These are phyloP conservation scores for Montipora capitata DNA, from an alignment of 92 coral and sea anemone species.

Conservation along the genomic window DNA sequence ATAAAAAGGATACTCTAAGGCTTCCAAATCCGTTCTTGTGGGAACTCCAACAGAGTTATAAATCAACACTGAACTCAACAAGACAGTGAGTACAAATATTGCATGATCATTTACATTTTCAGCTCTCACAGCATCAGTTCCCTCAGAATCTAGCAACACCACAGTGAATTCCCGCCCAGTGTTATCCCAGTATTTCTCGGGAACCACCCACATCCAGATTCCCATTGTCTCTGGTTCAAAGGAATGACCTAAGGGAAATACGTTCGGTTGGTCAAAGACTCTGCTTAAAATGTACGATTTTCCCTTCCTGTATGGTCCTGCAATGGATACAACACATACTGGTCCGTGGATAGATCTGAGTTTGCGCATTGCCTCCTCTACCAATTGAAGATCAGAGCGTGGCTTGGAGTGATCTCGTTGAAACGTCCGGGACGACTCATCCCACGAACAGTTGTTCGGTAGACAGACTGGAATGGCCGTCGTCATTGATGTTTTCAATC, in stretches of 20 bases:
- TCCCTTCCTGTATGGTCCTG: constrained; percentile 87
- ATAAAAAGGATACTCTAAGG: constrained; percentile 76
- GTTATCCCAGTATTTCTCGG: constrained; percentile 60
- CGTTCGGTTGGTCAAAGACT: constrained; percentile 79
- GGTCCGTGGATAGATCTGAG: constrained; percentile 73
- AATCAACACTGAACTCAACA: constrained; percentile 82
- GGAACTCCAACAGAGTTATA: constrained; percentile 88
- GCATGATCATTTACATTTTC: constrained; percentile 72
- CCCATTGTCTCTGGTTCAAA: constrained; percentile 91
- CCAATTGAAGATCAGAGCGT: constrained; percentile 68
- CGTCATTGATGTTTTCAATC: neutral
- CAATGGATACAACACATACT: constrained; percentile 83
- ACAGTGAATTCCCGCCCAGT: constrained; percentile 77
- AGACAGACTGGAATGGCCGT: constrained; percentile 77
- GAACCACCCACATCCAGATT: constrained; percentile 87
- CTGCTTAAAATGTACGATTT: constrained; percentile 85
- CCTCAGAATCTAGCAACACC: constrained; percentile 91
- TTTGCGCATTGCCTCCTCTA: constrained; percentile 66
- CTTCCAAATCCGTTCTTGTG: constrained; percentile 62
- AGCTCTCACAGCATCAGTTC: constrained; percentile 74
- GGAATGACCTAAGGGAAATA: constrained; percentile 86
- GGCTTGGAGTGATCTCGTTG: constrained; percentile 33
- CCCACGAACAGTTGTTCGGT: constrained; percentile 81
- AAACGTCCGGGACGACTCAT: constrained; percentile 61
- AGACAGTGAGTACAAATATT: constrained; percentile 79